These are phyloP conservation scores for Cepaea hortensis DNA, from an alignment of 2,888 invertebrate species.

Conservation along the genomic window DNA sequence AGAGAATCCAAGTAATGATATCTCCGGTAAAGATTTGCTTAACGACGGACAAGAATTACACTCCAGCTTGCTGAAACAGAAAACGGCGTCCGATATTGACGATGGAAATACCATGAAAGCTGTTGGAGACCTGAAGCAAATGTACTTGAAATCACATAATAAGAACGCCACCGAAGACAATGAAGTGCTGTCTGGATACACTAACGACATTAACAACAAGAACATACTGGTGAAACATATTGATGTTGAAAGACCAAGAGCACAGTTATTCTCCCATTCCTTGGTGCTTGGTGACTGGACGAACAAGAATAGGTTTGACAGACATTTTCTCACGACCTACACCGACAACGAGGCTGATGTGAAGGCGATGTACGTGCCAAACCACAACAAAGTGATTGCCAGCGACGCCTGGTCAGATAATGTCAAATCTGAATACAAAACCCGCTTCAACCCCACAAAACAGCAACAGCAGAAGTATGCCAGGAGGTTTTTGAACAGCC, in stretches of 20 bases:
- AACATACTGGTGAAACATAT: background rate
- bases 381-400: background rate
- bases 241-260: conserved; percentile 9
- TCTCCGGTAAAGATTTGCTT: background rate
- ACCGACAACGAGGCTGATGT: too few relatives aligned
- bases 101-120: background rate
- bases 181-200: background rate
- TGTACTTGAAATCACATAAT: background rate
- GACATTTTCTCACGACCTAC: background rate
- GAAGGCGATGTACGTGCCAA: background rate
- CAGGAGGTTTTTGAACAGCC: background rate
- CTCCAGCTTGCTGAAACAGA: background rate
- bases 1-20: background rate
- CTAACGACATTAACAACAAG: background rate
- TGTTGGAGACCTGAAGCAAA: background rate
- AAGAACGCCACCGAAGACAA: background rate
- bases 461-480: background rate
- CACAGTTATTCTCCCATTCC: conserved; percentile 27
- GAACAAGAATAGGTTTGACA: background rate
- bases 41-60: background rate
- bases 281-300: conserved; percentile 27
- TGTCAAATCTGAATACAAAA: conserved; percentile 5
- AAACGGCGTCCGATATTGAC: background rate
- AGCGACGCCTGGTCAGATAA: background rate
- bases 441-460: background rate